Evolutionary conservation across 2,888 invertebrate genomes (phyloP), one percentile per base, ranked within the genome.

Genomic region (Horisme vitalbata): DNA sequence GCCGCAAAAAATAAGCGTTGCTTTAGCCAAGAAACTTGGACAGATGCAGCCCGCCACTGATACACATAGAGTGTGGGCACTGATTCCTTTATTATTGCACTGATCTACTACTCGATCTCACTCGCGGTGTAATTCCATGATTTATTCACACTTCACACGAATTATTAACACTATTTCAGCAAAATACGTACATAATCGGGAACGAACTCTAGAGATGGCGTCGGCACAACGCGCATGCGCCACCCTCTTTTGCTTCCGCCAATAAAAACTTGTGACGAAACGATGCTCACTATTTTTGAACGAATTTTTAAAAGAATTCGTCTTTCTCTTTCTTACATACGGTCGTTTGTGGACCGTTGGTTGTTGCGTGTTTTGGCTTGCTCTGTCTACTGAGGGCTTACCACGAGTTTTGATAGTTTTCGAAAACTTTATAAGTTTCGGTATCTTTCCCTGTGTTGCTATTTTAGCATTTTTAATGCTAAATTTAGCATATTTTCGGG

Each of bases 181-280:
- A 69, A 68, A 70, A 72, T 74, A 76, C 75, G 73, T 75, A 83
- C 79, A 75, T 81, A 78, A 71, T 77, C 81, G 75, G 80, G 79
- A 84, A 38, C 81, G 84, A 79, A 84, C 74, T 83, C 80, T 65
- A 84, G 85, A 87, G 88, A 90, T 90, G 90, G 90, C 90, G 90
- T 90, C 90, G 88, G 83, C 85, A 80, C 71, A 88, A 85, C 88
- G 88, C 90, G 90, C 90, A 88, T 88, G 90, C 90, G 88, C 89
- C 87, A 85, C 84, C 86, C 82, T 85, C 82, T 76, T 75, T 71
- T 65, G 65, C 60, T 55, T 77, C 73, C 61, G 65, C 88, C 87
- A 88, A 87, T 88, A 75, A 77, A 70, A 73, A 65, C 61, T 61
- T 61, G 62, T 72, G 66, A 71, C 68, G 69, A 75, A 74, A 76